Base-by-base conservation (phyloP, 2,797 vertebrate genomes). In the Apogon hyalosoma region DNA sequence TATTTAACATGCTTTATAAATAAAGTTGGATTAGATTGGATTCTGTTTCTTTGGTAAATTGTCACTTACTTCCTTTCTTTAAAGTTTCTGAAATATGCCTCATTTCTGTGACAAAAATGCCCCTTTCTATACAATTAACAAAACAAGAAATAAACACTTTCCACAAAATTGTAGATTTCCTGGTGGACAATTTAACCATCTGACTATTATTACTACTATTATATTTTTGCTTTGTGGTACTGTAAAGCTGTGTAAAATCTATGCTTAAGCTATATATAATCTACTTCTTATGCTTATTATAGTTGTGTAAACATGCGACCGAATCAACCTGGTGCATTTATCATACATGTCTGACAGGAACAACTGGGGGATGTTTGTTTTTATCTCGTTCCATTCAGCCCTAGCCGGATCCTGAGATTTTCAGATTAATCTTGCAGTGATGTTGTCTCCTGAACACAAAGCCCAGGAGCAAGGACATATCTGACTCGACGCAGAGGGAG, bases 321-420 rank as follows among this genome's bases (percentile, higher is more conserved):
- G 11, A 50, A 83, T 85, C 71, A 77, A 81, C 51, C 15, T 18
- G 46, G 13, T 72, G 76, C 79, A 48, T 79, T 79, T 68, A 70
- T 69, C 49, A 53, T 45, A n/a, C 21, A 1, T 10, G 24, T 66
- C 75, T 63, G 69, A 65, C 57, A 62, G 31, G 6, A 82, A 69
- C 66, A 67, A 69, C 24, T 13, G 50, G 4, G 11, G 13, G 33
- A 46, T 65, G 61, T 68, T 69, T 74, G 55, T 60, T 64, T 65
- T 71, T 55, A 60, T 80, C 72, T 73, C 0, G 15, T 72, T 74
- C 69, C 4, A 12, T 75, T 65, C 63, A 73, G 57, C 61, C 39
- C 36, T 72, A 38, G 28, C 50, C n/a, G 42, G 43, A 80, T 70
- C 12, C 73, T 53, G 46, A 80, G 59, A 75, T 71, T 74, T 75